Evolutionary conservation across 2,888 invertebrate species (phyloP).

Genomic region (Arctia plantaginis): DNA sequence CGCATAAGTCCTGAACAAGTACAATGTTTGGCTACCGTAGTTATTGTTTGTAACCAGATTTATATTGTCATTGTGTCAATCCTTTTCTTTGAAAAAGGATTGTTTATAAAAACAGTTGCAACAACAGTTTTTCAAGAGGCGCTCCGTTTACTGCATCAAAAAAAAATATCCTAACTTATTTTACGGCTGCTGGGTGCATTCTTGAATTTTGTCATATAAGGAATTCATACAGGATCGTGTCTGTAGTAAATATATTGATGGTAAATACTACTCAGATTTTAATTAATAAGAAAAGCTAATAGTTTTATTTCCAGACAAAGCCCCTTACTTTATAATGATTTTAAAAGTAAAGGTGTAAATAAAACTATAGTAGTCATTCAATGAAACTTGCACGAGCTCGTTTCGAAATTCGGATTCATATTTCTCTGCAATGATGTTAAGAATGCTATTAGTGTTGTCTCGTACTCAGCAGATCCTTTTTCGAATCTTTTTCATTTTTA

Average conservation of each 20-base stretch:
- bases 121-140: constrained; percentile 18
- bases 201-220: neutral
- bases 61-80: constrained; percentile 73
- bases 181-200: too few relatives aligned
- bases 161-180: neutral
- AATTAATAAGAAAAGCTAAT: too few relatives aligned
- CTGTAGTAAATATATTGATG: neutral
- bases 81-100: constrained; percentile 72
- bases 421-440: neutral
- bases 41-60: constrained; percentile 77
- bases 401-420: neutral
- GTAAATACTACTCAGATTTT: neutral
- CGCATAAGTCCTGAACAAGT: constrained; percentile 59
- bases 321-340: neutral
- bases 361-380: neutral
- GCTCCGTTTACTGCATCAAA: constrained; percentile 9
- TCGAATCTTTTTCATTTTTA: neutral
- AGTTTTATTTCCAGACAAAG: neutral
- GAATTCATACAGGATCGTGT: too few relatives aligned
- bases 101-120: constrained; percentile 53
- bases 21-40: constrained; percentile 72
- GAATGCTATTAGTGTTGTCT: neutral
- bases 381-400: too few relatives aligned
- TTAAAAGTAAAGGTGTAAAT: neutral
- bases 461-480: neutral